Evolutionary conservation across 2,797 vertebrate species (phyloP).

Genomic region (Prionace glauca): DNA sequence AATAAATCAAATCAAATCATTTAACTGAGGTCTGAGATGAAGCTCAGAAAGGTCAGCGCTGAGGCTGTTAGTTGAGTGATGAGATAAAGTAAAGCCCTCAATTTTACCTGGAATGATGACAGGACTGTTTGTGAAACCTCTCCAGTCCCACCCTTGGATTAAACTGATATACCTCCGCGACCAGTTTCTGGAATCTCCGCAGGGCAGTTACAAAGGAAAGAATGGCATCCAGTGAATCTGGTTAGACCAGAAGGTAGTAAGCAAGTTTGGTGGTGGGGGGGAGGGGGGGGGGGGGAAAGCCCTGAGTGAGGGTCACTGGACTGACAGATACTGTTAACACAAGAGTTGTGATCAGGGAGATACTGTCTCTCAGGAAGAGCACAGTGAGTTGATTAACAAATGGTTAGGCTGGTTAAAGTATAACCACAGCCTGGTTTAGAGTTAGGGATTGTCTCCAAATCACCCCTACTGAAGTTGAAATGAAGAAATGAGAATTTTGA

Average conservation of each 20-base stretch:
- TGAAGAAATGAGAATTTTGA: background rate
- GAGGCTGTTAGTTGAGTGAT: too few species aligned
- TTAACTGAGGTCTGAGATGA: background rate
- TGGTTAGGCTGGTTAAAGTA: background rate
- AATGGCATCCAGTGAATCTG: too few species aligned
- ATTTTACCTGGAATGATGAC: background rate
- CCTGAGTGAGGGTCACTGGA: background rate
- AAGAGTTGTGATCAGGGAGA: background rate
- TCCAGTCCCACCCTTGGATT: background rate
- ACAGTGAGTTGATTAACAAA: background rate
- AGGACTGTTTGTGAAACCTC: background rate
- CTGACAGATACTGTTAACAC: background rate
- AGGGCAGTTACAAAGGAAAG: background rate
- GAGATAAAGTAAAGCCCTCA: background rate
- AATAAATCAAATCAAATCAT: too few species aligned
- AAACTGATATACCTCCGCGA: background rate
- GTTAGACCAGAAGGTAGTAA: too few species aligned
- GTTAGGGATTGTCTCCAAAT: background rate
- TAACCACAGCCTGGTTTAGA: background rate
- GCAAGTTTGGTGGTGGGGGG: background rate
- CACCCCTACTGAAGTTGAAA: background rate
- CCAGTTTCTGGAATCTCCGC: background rate
- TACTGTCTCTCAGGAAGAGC: background rate
- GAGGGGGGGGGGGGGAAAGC: background rate
- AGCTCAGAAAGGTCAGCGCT: background rate